Percentiles rank a stretch among this genome's conserved stretches.
Conservation (phyloP, 1,140 invertebrate genomes). For the Monochamus saltuarius region DNA sequence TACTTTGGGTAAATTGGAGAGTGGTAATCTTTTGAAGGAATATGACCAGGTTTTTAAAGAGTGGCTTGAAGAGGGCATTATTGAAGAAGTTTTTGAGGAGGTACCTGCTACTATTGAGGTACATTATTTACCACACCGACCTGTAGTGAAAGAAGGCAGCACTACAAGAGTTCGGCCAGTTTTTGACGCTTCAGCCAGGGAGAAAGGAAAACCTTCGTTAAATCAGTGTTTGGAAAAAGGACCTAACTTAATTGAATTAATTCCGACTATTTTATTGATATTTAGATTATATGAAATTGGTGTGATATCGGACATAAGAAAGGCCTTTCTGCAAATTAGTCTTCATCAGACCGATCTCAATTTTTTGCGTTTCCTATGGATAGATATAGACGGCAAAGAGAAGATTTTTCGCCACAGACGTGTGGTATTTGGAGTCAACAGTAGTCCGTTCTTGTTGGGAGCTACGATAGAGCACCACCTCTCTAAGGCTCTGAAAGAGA, state of each 20-base stretch:
- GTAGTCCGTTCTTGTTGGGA: conserved; percentile 47
- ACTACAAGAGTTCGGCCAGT: no score
- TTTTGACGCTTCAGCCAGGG: conserved; percentile 27
- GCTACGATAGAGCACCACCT: conserved; percentile 36
- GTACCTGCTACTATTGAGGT: conserved; percentile 24
- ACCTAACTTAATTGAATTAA: no score
- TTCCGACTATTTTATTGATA: no score
- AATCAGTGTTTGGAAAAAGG: no score
- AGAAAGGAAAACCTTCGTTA: no score
- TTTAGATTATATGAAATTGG: conserved; percentile 44
- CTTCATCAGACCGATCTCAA: conserved; percentile 41
- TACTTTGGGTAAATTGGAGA: conserved; percentile 14
- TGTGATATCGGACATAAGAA: conserved; percentile 51
- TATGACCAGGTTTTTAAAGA: no score
- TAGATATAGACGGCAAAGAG: conserved; percentile 24
- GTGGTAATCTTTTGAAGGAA: background rate
- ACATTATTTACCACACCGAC: no score
- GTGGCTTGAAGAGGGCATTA: conserved; percentile 32
- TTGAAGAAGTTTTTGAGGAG: conserved; percentile 18
- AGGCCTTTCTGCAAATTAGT: conserved; percentile 49
- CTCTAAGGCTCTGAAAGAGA: no score
- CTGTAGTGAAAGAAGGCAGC: conserved; percentile 14
- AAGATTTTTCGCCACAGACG: conserved; percentile 30
- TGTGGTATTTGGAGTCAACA: conserved; percentile 44
- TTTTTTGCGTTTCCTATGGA: conserved; percentile 40